phyloP scores from a whole-genome alignment of 2,888 invertebrate genomes.

The Mesoligia furuncula region DNA sequence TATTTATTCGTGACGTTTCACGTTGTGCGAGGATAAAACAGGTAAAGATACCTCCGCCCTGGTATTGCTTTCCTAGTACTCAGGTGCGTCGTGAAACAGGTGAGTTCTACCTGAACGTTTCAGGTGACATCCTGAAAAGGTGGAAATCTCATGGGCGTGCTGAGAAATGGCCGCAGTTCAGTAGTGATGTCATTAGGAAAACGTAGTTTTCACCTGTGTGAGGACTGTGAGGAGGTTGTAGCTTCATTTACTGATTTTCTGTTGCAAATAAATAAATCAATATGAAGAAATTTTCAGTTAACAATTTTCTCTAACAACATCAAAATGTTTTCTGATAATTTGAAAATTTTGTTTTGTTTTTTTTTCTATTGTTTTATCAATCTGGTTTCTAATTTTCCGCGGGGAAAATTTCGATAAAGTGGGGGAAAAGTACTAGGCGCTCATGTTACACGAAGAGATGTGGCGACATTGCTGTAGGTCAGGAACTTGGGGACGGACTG shows the following conservation, averaged over 20 bases:
- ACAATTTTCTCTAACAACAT: background rate
- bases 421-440: constrained; percentile 83
- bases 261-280: background rate
- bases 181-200: constrained; percentile 8
- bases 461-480: constrained; percentile 54
- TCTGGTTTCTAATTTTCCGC: constrained; percentile 63
- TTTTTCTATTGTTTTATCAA: constrained; percentile 7
- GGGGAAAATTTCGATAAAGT: constrained; percentile 85
- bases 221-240: background rate
- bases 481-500: constrained; percentile 62
- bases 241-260: background rate
- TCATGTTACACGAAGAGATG: constrained; percentile 66
- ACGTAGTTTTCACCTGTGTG: constrained; percentile 5
- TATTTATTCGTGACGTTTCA: constrained; percentile 27
- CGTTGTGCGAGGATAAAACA: constrained; percentile 60
- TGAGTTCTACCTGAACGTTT: constrained; percentile 34
- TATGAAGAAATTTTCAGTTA: background rate
- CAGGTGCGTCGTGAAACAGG: constrained; percentile 71
- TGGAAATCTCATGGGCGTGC: constrained; percentile 17
- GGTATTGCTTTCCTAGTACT: constrained; percentile 81
- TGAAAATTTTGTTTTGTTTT: background rate
- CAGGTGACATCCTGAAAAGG: constrained; percentile 47
- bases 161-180: background rate
- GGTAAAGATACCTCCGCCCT: constrained; percentile 69
- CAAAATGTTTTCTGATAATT: background rate